A percentile compares a stretch with the other conserved stretches of the same genome.
Evolutionary conservation across 2,888 invertebrate genomes (phyloP).

Genomic region (Spatulosminthurus flaviceps): DNA sequence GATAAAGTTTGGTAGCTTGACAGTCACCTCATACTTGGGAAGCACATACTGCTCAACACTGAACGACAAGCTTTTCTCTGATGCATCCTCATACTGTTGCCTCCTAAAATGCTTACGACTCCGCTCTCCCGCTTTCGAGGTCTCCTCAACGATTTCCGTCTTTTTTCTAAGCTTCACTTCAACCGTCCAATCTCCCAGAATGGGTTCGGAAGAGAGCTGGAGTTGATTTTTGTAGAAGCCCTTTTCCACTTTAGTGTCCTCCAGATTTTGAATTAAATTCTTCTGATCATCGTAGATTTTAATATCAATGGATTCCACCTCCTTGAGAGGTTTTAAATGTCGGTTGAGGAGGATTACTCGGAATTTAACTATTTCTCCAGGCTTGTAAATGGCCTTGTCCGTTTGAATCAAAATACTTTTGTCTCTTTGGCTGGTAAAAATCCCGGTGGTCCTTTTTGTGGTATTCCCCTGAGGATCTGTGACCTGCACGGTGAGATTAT

Average conservation of each 20-base stretch:
- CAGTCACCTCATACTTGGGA: constrained; percentile 21
- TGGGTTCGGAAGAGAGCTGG: neutral
- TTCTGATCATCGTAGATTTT: neutral
- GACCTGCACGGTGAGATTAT: too few species aligned
- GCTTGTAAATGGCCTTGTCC: constrained; percentile 49
- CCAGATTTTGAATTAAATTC: neutral
- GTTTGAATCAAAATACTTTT: constrained; percentile 40
- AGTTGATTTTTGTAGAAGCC: neutral
- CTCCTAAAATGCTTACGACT: too few species aligned
- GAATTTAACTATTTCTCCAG: constrained; percentile 30
- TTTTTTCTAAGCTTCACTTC: neutral
- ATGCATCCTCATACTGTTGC: neutral
- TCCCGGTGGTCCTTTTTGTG: neutral
- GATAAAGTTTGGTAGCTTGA: neutral
- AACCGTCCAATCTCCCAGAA: constrained; percentile 38
- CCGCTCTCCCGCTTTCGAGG: too few species aligned
- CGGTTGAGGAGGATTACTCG: constrained; percentile 29
- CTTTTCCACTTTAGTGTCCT: neutral
- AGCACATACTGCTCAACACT: constrained; percentile 18
- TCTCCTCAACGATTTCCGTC: too few species aligned
- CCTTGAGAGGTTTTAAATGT: neutral
- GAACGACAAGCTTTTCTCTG: neutral
- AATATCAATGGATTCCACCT: neutral
- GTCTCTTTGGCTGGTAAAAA: neutral
- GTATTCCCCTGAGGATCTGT: neutral